phyloP scores from a whole-genome alignment of 2,888 invertebrate genomes.

The Drepanosiphum platanoidis region DNA sequence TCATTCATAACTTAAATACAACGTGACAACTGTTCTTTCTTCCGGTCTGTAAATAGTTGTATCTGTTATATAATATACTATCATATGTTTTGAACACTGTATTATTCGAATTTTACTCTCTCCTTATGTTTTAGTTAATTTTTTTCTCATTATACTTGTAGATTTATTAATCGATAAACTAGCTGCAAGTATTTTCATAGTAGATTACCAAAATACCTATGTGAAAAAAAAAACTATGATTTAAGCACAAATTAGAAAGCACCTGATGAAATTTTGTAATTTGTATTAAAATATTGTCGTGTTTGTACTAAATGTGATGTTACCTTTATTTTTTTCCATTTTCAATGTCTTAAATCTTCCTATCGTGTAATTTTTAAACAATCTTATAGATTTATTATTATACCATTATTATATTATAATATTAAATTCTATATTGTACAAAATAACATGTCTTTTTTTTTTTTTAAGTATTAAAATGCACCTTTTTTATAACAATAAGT shows the following conservation, averaged over 20 bases:
- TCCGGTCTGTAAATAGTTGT: conserved; percentile 22
- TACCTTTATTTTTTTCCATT: too few species aligned
- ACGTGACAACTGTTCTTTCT: conserved; percentile 41
- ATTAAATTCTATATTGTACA: too few species aligned
- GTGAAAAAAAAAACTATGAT: background rate
- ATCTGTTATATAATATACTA: background rate
- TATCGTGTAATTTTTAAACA: background rate
- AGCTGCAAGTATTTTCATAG: background rate
- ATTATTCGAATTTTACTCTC: background rate
- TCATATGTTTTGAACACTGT: background rate
- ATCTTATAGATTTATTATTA: background rate
- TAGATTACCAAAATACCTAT: background rate
- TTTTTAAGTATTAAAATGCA: too few species aligned
- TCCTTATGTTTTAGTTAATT: background rate
- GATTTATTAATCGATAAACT: too few species aligned
- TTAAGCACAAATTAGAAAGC: background rate
- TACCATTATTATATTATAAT: background rate
- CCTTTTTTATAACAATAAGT: too few species aligned
- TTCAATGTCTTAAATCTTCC: background rate
- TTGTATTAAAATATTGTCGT: conserved; percentile 25
- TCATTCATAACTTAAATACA: conserved; percentile 30
- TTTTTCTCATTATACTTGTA: too few species aligned
- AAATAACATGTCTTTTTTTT: too few species aligned
- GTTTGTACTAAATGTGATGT: background rate
- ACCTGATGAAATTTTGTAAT: background rate